Base-by-base conservation (phyloP, 2,888 invertebrate species). In the Hoplodrina blanda region DNA sequence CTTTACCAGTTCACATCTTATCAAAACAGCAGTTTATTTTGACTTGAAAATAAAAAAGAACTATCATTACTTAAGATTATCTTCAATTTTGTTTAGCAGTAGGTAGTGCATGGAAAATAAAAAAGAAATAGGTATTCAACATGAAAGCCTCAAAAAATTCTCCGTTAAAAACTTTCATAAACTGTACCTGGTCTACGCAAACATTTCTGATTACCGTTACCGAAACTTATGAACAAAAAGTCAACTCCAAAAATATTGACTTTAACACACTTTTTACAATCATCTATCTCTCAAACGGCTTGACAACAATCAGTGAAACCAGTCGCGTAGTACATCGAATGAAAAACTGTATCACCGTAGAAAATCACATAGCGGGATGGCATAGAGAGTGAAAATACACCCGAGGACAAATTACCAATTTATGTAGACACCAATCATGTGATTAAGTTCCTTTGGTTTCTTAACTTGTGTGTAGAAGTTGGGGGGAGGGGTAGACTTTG, bases 331-430 rank as follows among this genome's bases (percentile, higher is more conserved):
- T 80, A 81, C 54, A 41, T 33, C 88, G 87, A 91, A 90, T 90
- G 93, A 94, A 95, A 95, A 95, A 94, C 92, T 92, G 91, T 94
- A 93, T 92, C 92, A 90, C 85, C 76, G 87, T 92, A 94, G 94
- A 94, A 84, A 94, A 92, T 88, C 85, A 82, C 82, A 86, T 92
- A 92, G 91, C 92, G 92, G 91, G 90, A 95, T 94, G 83, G 85
- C 73, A 92, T 92, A 80, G 95, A 95, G 93, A 95, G 95, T 95
- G 95, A 95, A 95, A 95, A 90, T 91, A 73, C 76, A 86, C 88
- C 87, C 83, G 84, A 76, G 88, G 90, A 84, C 86, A 86, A 83
- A 87, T 83, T 82, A 70, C 90, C 88, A 89, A 81, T 81, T 73
- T 88, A 88, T 71, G 52, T 78, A 87, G 91, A 90, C 81, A 88